Base-by-base conservation (phyloP, 2,113 vertebrate species). In the Tamias sibiricus region DNA sequence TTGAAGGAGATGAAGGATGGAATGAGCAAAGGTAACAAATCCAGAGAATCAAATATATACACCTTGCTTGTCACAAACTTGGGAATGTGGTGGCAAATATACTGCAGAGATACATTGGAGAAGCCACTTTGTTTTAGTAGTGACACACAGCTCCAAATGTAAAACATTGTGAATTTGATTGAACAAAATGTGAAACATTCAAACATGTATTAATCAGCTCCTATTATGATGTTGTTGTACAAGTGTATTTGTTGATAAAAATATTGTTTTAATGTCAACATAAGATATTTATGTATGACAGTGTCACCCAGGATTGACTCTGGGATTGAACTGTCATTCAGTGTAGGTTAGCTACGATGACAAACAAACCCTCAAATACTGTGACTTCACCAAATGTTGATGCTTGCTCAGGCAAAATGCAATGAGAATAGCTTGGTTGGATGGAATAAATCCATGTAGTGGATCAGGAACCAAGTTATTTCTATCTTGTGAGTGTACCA, bases 101-200 rank as follows among this genome's bases (percentile, higher is more conserved):
- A 1, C 37, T 84, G 54, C 2, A 80, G 37, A 71, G 22, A 66
- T 35, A 47, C 22, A 62, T 37, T 30, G 64, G 10, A 72, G 54
- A 88, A 22, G 9, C 59, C 6, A 26, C 57, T 92, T 96, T 96
- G 19, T 69, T 75, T 83, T 52, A 54, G 13, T 62, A 83, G 20
- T 88, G 13, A 95, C 85, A 75, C 12, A 12, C 49, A 62, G 11
- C 22, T 83, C 16, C 91, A 90, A 74, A 80, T 68, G 26, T 82
- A 86, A 0, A 68, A 19, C 57, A 62, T n/a, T 57, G 35, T 74
- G 10, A 77, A 64, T 95, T 66, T 95, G 14, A 79, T 74, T 66
- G 30, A 81, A 44, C 79, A 91, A 88, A 96, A 82, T 74, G 16
- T 68, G 30, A 94, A 87, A 44, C 76, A 62, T 40, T 37, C 71